Base-by-base conservation (phyloP, 2,113 vertebrate species). In the Oncorhynchus tshawytscha region DNA sequence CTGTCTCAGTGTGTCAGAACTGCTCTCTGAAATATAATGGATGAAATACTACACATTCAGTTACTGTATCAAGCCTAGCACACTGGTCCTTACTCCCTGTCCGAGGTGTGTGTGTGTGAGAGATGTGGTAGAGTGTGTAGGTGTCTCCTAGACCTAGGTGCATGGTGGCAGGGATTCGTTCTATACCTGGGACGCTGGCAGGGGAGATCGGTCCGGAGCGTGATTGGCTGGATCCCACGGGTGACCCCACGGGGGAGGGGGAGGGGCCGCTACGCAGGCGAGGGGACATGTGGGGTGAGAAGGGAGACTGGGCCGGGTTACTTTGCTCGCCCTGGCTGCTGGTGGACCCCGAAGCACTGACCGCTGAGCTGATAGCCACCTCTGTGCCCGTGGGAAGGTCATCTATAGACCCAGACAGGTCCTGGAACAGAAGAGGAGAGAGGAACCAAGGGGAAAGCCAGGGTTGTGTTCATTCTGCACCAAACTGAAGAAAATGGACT, bases 301-400 rank as follows among this genome's bases (percentile, higher is more conserved):
- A 98, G 0, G 96, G 96, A 5, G 96, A 97, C 82, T 95, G 96
- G 7, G 96, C 94, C 0, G 96, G 95, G 83, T 96, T 96, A 90
- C 95, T 96, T 87, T 95, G 95, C 75, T 97, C 96, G 9, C 96
- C 96, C 62, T 97, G 96, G 89, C 94, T 93, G 90, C 96, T 95
- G 0, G 96, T 93, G 22, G 96, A 97, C 74, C 95, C 96, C 0
- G 95, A 96, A 0, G 94, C 95, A 0, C 95, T 96, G 54, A 95
- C 94, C 0, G 95, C 96, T 24, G 96, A 97, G 90, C 95, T 98
- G 86, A 96, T 80, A 1, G 94, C 93, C 2, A 95, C 96, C 90
- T 98, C 97, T 0, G 96, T 96, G 88, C 97, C 96, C 0, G 95
- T 98, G 77, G 96, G 97, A 76, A 98, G 92, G 88, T 98, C 97